Percentiles rank a stretch among this genome's conserved stretches.
These are phyloP conservation scores for Cydia splendana DNA, from an alignment of 1,140 invertebrate genomes.

Conservation along the genomic window DNA sequence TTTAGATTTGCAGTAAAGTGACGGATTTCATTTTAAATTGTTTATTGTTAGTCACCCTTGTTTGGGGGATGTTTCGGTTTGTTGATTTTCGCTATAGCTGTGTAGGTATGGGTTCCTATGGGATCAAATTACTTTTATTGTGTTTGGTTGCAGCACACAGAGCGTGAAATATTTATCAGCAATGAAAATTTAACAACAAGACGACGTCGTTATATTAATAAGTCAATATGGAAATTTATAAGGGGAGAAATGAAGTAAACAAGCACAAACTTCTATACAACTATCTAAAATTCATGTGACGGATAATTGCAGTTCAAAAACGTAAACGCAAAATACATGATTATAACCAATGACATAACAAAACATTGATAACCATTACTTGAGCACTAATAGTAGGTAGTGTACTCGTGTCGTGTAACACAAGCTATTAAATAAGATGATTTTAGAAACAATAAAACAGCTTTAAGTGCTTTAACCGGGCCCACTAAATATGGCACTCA, in stretches of 20 bases:
- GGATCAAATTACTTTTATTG: constrained; percentile 33
- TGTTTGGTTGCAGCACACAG: constrained; percentile 21
- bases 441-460: neutral
- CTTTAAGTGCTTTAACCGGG: neutral
- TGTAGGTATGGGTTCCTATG: constrained; percentile 32
- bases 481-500: neutral
- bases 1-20: constrained; percentile 61
- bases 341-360: no score
- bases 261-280: neutral
- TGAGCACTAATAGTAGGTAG: no score
- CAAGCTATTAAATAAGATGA: neutral
- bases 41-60: constrained; percentile 57
- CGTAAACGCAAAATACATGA: no score
- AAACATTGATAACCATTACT: no score
- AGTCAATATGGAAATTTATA: constrained; percentile 7
- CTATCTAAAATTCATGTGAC: neutral
- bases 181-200: constrained; percentile 20
- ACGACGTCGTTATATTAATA: constrained; percentile 1
- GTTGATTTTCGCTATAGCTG: constrained; percentile 27
- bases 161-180: constrained; percentile 30
- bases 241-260: neutral
- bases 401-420: no score
- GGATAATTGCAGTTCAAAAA: no score
- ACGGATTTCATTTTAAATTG: constrained; percentile 75
- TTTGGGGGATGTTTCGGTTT: constrained; percentile 38